Evolutionary conservation across 2,113 vertebrate genomes (phyloP), one percentile per base, ranked within the genome.

Genomic region (Mormyrus lacerda): DNA sequence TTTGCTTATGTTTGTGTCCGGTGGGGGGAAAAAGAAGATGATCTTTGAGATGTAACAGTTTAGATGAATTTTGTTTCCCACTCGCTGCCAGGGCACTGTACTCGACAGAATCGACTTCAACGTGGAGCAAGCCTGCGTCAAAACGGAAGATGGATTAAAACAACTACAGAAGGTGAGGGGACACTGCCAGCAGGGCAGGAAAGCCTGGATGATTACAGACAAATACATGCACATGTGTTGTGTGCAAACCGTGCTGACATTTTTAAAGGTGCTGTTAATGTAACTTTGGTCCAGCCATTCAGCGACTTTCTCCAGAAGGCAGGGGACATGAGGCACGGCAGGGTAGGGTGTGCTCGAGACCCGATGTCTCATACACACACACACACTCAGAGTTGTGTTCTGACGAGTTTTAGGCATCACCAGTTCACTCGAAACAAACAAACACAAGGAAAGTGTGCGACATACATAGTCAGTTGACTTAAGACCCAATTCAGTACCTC

Each of bases 81-180:
- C 73, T 79, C 76, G 24, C 21, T 6, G 91, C 51, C 91, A 99
- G 98, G 98, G 98, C 83, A 99, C 98, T 0, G 97, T 99, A 92
- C 97, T 99, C 10, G 98, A 99, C 92, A 96, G 97, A 93, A 99
- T 99, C 89, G 98, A 99, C 95, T 99, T 98, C 92, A 98, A 98
- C n/a, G 97, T 99, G 88, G 98, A 99, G 61, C 97, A 99, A 92
- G 96, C 98, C 31, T 99, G 97, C 94, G 93, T 99, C 87, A 99
- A 98, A 96, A 99, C 98, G 11, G 97, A 99, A n/a, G 98, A 99
- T 0, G 98, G 98, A 87, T 91, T 99, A 89, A 97, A 98, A 93
- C 98, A 99, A 87, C 94, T 99, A 91, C 98, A 98, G 91, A 99
- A 99, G 97, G 98, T 99, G 96, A 96, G 93, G 7, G 24, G 13